Evolutionary conservation across 1,140 invertebrate species (phyloP).

Genomic region (Drosophila suzukii): DNA sequence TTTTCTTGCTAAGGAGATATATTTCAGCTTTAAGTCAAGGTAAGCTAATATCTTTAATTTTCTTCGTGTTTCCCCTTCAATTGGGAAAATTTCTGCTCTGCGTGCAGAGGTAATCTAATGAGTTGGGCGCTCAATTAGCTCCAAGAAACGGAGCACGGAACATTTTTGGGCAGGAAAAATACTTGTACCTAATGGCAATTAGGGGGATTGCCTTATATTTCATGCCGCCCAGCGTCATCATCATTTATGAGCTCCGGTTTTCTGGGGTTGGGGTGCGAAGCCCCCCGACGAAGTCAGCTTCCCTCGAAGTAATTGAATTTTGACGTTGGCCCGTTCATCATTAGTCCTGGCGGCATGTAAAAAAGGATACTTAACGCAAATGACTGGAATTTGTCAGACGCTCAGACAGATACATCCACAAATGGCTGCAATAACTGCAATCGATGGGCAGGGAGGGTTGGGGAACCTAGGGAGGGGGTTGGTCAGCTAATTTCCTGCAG

Average conservation of each 20-base stretch:
- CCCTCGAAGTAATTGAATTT: constrained; percentile 70
- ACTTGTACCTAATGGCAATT: constrained; percentile 67
- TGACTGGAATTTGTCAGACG: constrained; percentile 64
- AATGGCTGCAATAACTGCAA: constrained; percentile 73
- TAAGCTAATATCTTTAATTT: constrained; percentile 1
- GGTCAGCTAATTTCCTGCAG: constrained; percentile 66
- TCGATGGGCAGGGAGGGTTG: constrained; percentile 28
- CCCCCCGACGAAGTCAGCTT: constrained; percentile 10
- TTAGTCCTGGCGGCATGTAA: constrained; percentile 55
- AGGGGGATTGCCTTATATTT: constrained; percentile 80
- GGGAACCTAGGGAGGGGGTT: not conserved
- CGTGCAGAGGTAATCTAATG: constrained; percentile 64
- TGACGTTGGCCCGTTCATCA: constrained; percentile 64
- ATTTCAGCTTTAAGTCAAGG: constrained; percentile 12
- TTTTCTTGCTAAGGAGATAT: too few relatives aligned
- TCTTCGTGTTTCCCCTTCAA: not conserved
- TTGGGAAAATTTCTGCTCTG: not conserved
- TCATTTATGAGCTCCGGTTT: constrained; percentile 69
- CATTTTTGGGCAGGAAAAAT: constrained; percentile 46
- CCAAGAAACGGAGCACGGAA: constrained; percentile 2
- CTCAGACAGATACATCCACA: constrained; percentile 48
- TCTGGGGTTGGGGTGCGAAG: too few relatives aligned
- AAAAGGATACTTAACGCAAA: constrained; percentile 66
- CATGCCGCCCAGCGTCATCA: constrained; percentile 57
- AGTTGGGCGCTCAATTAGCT: constrained; percentile 68